Conservation (phyloP, 2,888 invertebrate species). For the Habrosyne pyritoides region DNA sequence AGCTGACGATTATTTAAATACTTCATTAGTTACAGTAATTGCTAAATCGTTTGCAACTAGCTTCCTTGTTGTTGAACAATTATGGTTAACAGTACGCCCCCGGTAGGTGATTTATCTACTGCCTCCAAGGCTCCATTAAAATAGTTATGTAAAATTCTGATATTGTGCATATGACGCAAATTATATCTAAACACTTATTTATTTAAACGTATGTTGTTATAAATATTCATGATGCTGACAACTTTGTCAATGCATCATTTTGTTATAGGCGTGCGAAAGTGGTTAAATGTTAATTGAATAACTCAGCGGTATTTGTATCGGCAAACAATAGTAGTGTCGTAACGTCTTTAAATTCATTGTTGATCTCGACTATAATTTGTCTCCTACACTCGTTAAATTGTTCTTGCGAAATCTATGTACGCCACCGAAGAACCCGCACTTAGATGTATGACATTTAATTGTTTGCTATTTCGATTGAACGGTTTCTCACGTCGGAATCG, state of each 20-base stretch:
- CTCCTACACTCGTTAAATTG: conserved; percentile 53
- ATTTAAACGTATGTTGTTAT: conserved; percentile 13
- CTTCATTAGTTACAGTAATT: conserved; percentile 18
- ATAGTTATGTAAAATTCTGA: conserved; percentile 2
- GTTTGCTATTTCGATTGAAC: neutral
- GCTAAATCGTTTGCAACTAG: conserved; percentile 20
- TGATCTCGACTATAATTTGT: conserved; percentile 65
- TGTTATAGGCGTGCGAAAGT: conserved; percentile 37
- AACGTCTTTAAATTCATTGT: conserved; percentile 59
- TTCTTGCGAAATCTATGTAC: conserved; percentile 33
- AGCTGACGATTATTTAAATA: conserved; percentile 16
- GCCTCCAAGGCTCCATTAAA: conserved; percentile 6
- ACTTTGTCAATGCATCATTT: conserved; percentile 25
- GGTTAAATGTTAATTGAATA: conserved; percentile 39
- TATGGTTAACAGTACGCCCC: conserved; percentile 8
- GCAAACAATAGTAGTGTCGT: conserved; percentile 60
- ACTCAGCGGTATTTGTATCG: conserved; percentile 46
- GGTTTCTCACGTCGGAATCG: neutral
- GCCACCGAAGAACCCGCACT: neutral
- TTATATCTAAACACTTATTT: neutral
- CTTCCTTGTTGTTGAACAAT: conserved; percentile 30
- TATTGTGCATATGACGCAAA: neutral
- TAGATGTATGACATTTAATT: conserved; percentile 2
- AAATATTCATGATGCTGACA: conserved; percentile 30
- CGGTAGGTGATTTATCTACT: conserved; percentile 5